These are phyloP conservation scores for Stenoptilia bipunctidactyla DNA, from an alignment of 2,888 invertebrate species.

Conservation along the genomic window DNA sequence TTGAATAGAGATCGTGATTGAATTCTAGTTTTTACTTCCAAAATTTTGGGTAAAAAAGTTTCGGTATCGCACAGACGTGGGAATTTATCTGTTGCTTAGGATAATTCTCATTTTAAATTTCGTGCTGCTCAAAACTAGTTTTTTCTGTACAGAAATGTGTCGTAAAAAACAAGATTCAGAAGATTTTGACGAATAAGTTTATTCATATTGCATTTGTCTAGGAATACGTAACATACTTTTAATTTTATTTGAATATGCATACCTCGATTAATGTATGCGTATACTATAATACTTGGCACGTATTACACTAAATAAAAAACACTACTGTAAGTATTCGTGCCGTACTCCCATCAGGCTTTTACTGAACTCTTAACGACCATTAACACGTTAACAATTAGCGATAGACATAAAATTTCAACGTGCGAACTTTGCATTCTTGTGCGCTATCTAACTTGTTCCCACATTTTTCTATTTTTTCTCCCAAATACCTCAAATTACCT, in stretches of 20 bases:
- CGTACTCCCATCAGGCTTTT: not conserved
- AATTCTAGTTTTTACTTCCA: conserved; percentile 43
- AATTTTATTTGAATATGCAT: too few relatives aligned
- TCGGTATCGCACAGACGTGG: conserved; percentile 68
- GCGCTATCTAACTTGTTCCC: not conserved
- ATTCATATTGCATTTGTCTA: too few relatives aligned
- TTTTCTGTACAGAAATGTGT: too few relatives aligned
- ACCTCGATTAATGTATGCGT: too few relatives aligned
- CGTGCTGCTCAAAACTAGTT: too few relatives aligned
- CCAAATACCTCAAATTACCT: not conserved
- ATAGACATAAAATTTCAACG: conserved; percentile 1
- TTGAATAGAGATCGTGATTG: conserved; percentile 62
- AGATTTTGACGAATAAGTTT: too few relatives aligned
- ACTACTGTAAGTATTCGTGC: not conserved
- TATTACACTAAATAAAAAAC: too few relatives aligned
- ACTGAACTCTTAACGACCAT: not conserved
- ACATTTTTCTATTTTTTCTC: not conserved
- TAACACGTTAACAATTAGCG: not conserved
- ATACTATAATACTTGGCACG: too few relatives aligned
- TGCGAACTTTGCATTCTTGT: not conserved
- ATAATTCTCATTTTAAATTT: too few relatives aligned
- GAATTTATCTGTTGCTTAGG: conserved; percentile 27
- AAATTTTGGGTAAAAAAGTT: conserved; percentile 54
- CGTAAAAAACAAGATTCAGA: too few relatives aligned
- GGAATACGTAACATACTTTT: too few relatives aligned